Evolutionary conservation across 2,888 invertebrate genomes (phyloP).

Genomic region (Leistus spinibarbis): DNA sequence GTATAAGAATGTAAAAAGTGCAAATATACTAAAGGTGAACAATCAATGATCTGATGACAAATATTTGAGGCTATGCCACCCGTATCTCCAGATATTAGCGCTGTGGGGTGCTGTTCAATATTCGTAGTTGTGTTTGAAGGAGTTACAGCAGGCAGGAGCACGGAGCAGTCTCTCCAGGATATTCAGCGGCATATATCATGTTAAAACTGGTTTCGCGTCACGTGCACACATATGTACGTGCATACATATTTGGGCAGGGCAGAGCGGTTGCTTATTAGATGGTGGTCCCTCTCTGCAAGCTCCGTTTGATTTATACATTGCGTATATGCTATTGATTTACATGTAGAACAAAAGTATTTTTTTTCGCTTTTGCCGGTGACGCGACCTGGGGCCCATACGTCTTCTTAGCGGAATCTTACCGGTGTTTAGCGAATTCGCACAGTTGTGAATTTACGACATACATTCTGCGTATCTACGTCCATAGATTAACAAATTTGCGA

Average conservation of each 20-base stretch:
- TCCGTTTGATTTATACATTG: not conserved
- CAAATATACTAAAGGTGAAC: too few relatives aligned
- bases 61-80: too few relatives aligned
- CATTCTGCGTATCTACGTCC: conserved; percentile 12
- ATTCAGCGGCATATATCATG: not conserved
- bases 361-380: not conserved
- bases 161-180: not conserved
- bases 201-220: not conserved
- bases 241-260: not conserved
- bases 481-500: conserved; percentile 14
- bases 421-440: conserved; percentile 6
- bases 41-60: too few relatives aligned
- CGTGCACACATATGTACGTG: not conserved
- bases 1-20: too few relatives aligned
- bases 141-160: too few relatives aligned
- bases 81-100: not conserved
- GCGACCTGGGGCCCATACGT: not conserved
- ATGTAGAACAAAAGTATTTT: not conserved
- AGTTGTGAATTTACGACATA: conserved; percentile 18
- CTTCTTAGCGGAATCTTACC: not conserved
- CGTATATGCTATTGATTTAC: conserved; percentile 3
- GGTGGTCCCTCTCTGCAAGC: not conserved
- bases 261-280: not conserved
- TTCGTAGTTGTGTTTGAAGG: conserved; percentile 10
- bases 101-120: not conserved